Evolutionary conservation across 2,888 invertebrate genomes (phyloP), one percentile per base, ranked within the genome.

Genomic region (Cataglyphis albicans): DNA sequence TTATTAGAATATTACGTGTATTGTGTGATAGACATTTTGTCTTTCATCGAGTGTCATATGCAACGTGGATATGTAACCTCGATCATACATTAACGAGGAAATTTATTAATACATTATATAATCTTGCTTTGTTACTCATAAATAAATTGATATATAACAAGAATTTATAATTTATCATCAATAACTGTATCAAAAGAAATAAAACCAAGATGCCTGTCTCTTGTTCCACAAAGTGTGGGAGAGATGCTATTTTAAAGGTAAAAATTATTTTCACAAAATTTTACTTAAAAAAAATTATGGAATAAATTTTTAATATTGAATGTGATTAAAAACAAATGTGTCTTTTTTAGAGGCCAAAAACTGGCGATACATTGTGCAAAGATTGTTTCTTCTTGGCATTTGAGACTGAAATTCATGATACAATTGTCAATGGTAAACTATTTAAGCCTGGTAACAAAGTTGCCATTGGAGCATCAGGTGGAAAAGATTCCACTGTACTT

Each of bases 401-500:
- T 94, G 99, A 99, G 95, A 97, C 97, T 75, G 99, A 99, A 96
- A 97, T 99, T 86, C 99, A 99, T 95, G 97, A 97, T 91, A 99
- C 99, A 0, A 99, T 99, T 72, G 95, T 95, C 1, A 96, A 97
- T 92, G 97, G 97, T 35, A 96, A 97, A 86, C 95, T 99, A 70
- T 99, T 99, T 93, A 97, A 96, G 76, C 96, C 95, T 76, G 98
- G 98, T 0, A 97, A 98, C 91, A 97, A 97, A 59, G 98, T 99
- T 38, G 99, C 99, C 1, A 97, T 99, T 38, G 99, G 98, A 41
- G 99, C 99, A 0, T 98, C 98, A 55, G 98, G 98, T 44, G 98
- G 98, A 41, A 98, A 98, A 95, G 99, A 99, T 95, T 99, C 99
- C 0, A 99, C 99, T 3, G 99, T 99, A 21, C 95, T 99, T 80